These are phyloP conservation scores for Mimumesa dahlbomi DNA, from an alignment of 2,888 invertebrate genomes.

Conservation along the genomic window DNA sequence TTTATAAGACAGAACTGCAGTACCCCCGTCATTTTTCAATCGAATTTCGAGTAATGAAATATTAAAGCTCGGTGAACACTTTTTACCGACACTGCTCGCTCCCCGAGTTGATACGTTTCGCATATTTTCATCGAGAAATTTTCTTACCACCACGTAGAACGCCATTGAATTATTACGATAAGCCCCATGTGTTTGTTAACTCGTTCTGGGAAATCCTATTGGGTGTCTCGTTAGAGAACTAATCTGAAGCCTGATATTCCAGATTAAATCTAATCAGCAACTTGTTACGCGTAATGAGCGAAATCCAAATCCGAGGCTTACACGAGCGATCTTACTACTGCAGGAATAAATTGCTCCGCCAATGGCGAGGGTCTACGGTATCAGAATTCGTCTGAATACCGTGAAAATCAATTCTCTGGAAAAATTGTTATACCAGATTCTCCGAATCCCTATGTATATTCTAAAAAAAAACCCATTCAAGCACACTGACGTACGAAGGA, in stretches of 20 bases:
- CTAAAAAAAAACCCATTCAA: too few relatives aligned
- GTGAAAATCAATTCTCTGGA: too few relatives aligned
- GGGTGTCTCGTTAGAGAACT: background rate
- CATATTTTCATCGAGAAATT: background rate
- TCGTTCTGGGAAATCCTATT: too few relatives aligned
- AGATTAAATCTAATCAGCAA: background rate
- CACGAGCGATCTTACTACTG: conserved; percentile 11
- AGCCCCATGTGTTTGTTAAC: background rate
- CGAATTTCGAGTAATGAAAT: conserved; percentile 22
- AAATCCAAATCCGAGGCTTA: background rate
- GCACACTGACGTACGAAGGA: too few relatives aligned
- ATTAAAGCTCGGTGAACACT: conserved; percentile 10
- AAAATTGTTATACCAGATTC: too few relatives aligned
- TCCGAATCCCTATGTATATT: too few relatives aligned
- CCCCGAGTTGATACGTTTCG: background rate
- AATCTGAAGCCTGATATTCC: background rate
- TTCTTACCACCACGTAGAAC: too few relatives aligned
- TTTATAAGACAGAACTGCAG: background rate
- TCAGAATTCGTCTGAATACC: too few relatives aligned
- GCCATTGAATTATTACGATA: conserved; percentile 1
- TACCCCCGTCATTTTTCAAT: conserved; percentile 15
- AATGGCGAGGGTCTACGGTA: too few relatives aligned
- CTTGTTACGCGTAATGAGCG: conserved; percentile 1
- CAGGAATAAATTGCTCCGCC: too few relatives aligned
- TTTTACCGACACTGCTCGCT: conserved; percentile 11